These are phyloP conservation scores for Channa argus DNA, from an alignment of 2,113 vertebrate species.

Conservation along the genomic window DNA sequence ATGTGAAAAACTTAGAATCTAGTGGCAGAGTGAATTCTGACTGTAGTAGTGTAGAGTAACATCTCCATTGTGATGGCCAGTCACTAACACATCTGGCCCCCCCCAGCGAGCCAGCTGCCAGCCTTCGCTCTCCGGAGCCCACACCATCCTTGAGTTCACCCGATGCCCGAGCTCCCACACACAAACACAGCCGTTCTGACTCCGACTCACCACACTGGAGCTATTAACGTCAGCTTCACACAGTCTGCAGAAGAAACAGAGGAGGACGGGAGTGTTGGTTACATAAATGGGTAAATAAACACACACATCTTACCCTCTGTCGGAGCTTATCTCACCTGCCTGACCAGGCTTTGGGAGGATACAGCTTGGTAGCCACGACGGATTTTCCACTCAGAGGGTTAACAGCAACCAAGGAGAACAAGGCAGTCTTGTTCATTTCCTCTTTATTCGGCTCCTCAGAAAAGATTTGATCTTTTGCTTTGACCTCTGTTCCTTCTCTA, in stretches of 20 bases:
- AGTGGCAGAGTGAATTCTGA: neutral
- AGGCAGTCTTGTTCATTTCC: neutral
- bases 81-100: constrained; percentile 45
- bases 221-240: constrained; percentile 53
- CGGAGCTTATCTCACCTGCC: constrained; percentile 66
- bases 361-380: constrained; percentile 32
- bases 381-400: constrained; percentile 71
- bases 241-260: constrained; percentile 50
- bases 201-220: constrained; percentile 61
- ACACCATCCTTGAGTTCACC: neutral
- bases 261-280: neutral
- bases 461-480: neutral
- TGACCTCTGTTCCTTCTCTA: constrained; percentile 3
- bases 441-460: constrained; percentile 13
- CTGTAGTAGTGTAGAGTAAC: constrained; percentile 60
- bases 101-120: constrained; percentile 78
- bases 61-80: constrained; percentile 71
- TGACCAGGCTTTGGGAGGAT: constrained; percentile 60
- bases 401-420: constrained; percentile 70
- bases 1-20: fast-evolving
- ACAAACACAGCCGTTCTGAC: constrained; percentile 63
- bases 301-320: neutral
- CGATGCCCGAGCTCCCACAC: constrained; percentile 62
- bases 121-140: constrained; percentile 49
- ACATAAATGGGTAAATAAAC: fast-evolving